Base-by-base conservation (phyloP, 2,113 vertebrate species). In the Rhynchomys soricoides region DNA sequence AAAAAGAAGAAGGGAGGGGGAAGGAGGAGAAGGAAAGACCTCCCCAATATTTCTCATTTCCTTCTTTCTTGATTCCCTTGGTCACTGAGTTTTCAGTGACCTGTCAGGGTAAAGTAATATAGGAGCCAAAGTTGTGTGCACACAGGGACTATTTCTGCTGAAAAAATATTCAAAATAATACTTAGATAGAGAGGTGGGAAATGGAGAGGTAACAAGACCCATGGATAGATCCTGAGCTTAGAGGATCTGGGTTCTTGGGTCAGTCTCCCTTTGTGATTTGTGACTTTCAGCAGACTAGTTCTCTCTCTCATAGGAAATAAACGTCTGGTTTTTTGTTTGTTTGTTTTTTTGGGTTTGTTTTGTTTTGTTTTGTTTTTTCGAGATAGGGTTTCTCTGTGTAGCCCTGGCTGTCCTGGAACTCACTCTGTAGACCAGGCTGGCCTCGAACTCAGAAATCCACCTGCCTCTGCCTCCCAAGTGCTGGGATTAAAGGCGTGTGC, bases 201-300 rank as follows among this genome's bases (percentile, higher is more conserved):
- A 64, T 48, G 1, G 26, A 12, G 59, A 22, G 50, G 86, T 17
- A 43, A 26, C 34, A 4, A 77, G 57, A 73, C 0, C 15, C 0
- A 1, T 2, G 40, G 34, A 12, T 1, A 29, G 81, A 48, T 26
- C 43, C 37, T 83, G 62, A 59, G 50, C 96, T 90, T 1, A 68
- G 19, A 79, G 48, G 31, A n/a, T 19, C 16, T 90, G 66, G 34
- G 11, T 22, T 62, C 88, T 89, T 55, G 37, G 57, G 7, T 45
- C 1, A 0, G 26, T 11, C 55, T 45, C 15, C 0, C 13, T 43
- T 0, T 24, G 29, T 34, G 5, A 55, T 74, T 21, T n/a, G 86
- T 21, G 77, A 73, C 81, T 19, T 77, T 70, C n/a, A 24, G 62
- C 59, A 52, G 12, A 43, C 59, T 26, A 15, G 64, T 45, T 91